Evolutionary conservation across 1,140 invertebrate species (phyloP), one percentile per base, ranked within the genome.

Genomic region (Drosophila orosa): DNA sequence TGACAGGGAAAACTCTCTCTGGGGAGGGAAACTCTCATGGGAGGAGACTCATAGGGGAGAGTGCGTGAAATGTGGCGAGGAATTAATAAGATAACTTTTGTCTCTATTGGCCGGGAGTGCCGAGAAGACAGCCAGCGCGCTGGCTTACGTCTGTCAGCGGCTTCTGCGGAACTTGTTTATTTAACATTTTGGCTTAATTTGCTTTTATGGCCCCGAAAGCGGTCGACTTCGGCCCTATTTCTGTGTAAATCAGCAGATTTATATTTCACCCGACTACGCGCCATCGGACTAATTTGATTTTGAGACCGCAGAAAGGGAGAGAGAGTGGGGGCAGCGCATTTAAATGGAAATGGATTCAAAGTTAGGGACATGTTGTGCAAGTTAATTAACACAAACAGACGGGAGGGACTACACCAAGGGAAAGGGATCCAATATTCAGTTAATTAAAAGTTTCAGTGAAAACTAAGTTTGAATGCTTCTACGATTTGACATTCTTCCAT

Each of bases 131-230:
- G 56, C 25, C 52, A n/a, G n/a, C n/a, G n/a, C n/a, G 54, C 37
- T 80, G 72, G 52, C 72, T 84, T 78, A 52, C 40, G 75, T 22
- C 74, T 80, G 66, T 85, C 73, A 63, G 57, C 68, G 61, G 47
- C 52, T 62, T 71, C 66, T 39, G 48, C 61, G 59, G 83, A 89
- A 84, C 73, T 89, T 89, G 85, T 89, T 89, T 90, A 89, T 87
- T 84, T 90, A 89, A 89, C 85, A 89, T 87, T 89, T 89, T 90
- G 85, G 80, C 84, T 80, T 89, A 89, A 89, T 89, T 89, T 89
- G 80, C 78, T 89, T 89, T 89, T 89, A 89, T 89, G 85, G 69
- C 75, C 58, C 48, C 55, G 58, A 56, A 55, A 74, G 50, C 74
- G 78, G 74, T 39, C 63, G 68, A 45, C 61, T 63, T 60, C 31